These are phyloP conservation scores for Pampusana beccarii DNA, from an alignment of 2,113 vertebrate species.

Conservation along the genomic window DNA sequence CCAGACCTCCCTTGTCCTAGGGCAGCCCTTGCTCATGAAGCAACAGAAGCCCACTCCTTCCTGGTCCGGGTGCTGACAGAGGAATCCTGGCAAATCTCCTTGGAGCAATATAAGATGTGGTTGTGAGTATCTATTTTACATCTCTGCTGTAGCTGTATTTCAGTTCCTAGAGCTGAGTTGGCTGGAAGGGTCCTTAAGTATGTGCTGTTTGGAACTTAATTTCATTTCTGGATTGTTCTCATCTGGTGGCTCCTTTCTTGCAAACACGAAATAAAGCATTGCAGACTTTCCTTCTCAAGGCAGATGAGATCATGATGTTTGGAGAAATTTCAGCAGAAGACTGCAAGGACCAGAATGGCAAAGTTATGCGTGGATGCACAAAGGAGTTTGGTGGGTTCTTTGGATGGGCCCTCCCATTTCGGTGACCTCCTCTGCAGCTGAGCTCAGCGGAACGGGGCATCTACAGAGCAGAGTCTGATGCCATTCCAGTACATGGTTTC, in stretches of 20 bases:
- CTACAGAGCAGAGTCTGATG: neutral
- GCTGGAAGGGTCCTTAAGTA: neutral
- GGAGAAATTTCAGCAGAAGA: neutral
- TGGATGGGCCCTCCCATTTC: neutral
- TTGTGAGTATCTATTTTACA: neutral
- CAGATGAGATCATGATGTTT: neutral
- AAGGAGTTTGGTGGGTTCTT: neutral
- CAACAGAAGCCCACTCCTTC: neutral
- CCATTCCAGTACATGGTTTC: neutral
- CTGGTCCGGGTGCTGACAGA: neutral
- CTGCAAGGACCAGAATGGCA: neutral
- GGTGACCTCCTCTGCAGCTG: neutral
- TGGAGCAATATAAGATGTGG: neutral
- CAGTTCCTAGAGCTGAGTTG: neutral
- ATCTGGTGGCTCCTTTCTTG: neutral
- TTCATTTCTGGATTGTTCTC: neutral
- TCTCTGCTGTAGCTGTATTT: neutral
- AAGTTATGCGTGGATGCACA: neutral
- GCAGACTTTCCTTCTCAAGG: neutral
- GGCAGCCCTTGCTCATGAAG: neutral
- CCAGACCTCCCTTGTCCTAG: neutral
- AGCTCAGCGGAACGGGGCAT: rapidly evolving
- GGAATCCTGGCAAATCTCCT: neutral
- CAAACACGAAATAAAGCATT: neutral
- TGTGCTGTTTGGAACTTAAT: neutral